A percentile compares a stretch with the other conserved stretches of the same genome.
Evolutionary conservation across 2,797 vertebrate species (phyloP).

Genomic region (Vespertilio murinus): DNA sequence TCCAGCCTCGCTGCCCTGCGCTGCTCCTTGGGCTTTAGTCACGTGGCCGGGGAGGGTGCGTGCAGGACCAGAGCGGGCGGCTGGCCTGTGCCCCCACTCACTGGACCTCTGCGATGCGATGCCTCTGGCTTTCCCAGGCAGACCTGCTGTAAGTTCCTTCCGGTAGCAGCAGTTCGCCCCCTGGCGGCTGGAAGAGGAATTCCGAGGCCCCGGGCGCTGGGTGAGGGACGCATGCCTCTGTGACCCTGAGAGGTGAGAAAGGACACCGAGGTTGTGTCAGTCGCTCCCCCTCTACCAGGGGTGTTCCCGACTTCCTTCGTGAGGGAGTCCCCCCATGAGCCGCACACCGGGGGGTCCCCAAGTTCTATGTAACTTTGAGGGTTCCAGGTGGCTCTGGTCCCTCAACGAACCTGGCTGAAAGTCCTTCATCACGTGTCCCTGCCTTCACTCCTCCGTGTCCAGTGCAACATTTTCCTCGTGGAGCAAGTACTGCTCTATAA

Average conservation of each 20-base stretch:
- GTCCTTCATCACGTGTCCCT: background rate
- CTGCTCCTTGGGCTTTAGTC: background rate
- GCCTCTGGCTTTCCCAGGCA: background rate
- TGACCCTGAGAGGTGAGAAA: background rate
- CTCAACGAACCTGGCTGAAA: background rate
- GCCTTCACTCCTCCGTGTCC: background rate
- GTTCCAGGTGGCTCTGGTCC: background rate
- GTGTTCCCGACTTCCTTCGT: background rate
- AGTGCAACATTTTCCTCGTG: background rate
- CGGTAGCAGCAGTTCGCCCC: background rate
- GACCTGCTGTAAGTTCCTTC: background rate
- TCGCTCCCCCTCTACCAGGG: background rate
- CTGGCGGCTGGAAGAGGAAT: background rate
- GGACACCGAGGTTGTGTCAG: background rate
- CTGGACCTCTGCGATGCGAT: too few relatives aligned
- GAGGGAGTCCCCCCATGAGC: background rate
- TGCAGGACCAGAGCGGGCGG: background rate
- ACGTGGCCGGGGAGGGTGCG: background rate
- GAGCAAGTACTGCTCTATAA: background rate
- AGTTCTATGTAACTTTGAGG: background rate
- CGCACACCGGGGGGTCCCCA: background rate
- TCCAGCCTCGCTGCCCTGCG: rapidly evolving
- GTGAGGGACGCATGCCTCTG: background rate
- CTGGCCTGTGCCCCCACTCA: background rate
- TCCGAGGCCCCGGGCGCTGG: background rate